Evolutionary conservation across 2,113 vertebrate genomes (phyloP), one percentile per base, ranked within the genome.

Genomic region (Indicator indicator): DNA sequence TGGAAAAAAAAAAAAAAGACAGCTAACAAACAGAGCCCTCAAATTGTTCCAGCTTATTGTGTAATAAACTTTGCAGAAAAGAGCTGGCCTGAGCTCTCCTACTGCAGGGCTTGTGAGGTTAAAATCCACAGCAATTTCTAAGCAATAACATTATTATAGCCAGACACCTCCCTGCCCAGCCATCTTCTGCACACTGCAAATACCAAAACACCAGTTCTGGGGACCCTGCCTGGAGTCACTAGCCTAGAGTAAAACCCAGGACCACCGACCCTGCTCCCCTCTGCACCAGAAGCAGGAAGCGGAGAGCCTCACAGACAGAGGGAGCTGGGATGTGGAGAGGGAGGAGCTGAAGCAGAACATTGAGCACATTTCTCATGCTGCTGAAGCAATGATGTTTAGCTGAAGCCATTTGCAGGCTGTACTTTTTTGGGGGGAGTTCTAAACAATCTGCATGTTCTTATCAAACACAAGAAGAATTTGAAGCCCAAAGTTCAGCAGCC

Each of bases 401-500:
- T 20, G 9, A 76, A 92, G 65, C 32, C 58, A 71, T 28, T 63
- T 54, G 52, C 79, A 81, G 60, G 76, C 63, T 46, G 87, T 8
- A 56, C 70, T 52, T 68, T 84, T 73, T 52, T 9, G 59, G 59
- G 12, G 23, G 12, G 23, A 44, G 52, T 74, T 64, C 59, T 20
- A 69, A 86, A 93, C 81, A 94, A 86, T 30, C 59, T 2, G 8
- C 44, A 32, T 12, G 70, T 82, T 88, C 92, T 95, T 72, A 90
- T 84, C 80, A 78, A 89, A 58, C 69, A 56, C 1, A 92, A 95
- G 88, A 54, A 80, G 90, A 92, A 93, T 92, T 96, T 69, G 23
- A 93, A 89, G 93, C 93, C 90, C 91, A n/a, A 88, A 95, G 91
- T 94, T 86, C 83, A 90, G 92, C 68, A 32, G 12, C 23, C 9